Evolutionary conservation across 2,888 invertebrate genomes (phyloP).

Genomic region (Agriotes lineatus): DNA sequence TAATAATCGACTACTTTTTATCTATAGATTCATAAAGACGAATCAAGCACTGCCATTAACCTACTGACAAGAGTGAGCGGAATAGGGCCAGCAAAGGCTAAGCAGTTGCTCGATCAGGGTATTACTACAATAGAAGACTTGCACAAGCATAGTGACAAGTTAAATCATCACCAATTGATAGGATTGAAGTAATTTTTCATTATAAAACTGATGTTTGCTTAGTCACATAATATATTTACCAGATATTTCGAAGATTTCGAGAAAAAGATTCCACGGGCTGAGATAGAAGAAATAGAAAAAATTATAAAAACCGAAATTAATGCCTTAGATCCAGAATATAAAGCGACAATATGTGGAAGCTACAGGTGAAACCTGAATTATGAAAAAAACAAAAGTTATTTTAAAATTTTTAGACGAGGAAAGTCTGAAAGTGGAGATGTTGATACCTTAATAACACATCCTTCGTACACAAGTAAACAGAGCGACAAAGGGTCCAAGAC

Average conservation of each 20-base stretch:
- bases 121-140: conserved; percentile 79
- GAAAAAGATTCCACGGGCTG: conserved; percentile 78
- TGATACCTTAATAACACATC: conserved; percentile 79
- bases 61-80: conserved; percentile 79
- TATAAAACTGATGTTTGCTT: background rate
- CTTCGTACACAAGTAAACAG: conserved; percentile 68
- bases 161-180: conserved; percentile 80
- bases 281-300: conserved; percentile 75
- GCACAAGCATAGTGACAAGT: conserved; percentile 71
- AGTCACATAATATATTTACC: too few species aligned
- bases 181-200: conserved; percentile 73
- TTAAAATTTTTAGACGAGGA: conserved; percentile 74
- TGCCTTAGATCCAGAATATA: conserved; percentile 70
- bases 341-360: conserved; percentile 81
- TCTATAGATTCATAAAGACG: conserved; percentile 77
- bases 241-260: conserved; percentile 85
- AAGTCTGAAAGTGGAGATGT: conserved; percentile 81
- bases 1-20: too few species aligned
- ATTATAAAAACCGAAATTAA: conserved; percentile 67
- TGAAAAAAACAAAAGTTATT: too few species aligned
- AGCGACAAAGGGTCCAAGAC: conserved; percentile 61
- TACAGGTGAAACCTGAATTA: conserved; percentile 70
- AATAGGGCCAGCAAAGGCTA: conserved; percentile 85
- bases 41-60: conserved; percentile 75
- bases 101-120: conserved; percentile 76